Evolutionary conservation across 2,113 vertebrate species (phyloP), one percentile per base, ranked within the genome.

Genomic region (Chaetops frenatus): DNA sequence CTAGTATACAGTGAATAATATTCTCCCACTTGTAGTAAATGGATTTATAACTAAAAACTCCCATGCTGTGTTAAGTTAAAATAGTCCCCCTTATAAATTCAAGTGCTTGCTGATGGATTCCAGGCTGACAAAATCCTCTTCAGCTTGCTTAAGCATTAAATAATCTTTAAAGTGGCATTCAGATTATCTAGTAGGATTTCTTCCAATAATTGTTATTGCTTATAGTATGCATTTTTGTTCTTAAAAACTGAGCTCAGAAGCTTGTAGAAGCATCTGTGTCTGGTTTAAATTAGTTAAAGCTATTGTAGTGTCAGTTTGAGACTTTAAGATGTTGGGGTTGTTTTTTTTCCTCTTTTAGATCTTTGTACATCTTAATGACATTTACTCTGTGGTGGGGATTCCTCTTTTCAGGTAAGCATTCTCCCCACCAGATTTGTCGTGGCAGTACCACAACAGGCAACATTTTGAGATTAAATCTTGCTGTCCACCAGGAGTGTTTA

Each of bases 311-410:
- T 61, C 69, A 61, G 15, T 23, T 50, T 64, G 51, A 62, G 48
- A 23, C 21, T 50, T 33, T 33, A 56, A 86, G 61, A 50, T 83
- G 4, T 44, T 11, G 3, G 4, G 8, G 1, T 7, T 44, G 1
- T 0, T 31, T 73, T 53, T 91, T 36, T 86, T 54, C 45, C 24
- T 84, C 44, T 97, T 96, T 94, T 94, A 99, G 99, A 94, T 99
- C 23, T 99, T 98, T 88, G 91, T 99, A 35, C 97, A 98, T 95
- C 97, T 99, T 85, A 99, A 97, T 97, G 98, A 99, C 40, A 86
- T 98, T 79, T 97, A 98, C 83, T 98, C 97, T 51, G 98, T 99
- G 12, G 86, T 98, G 53, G 99, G 99, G 66, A 98, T 99, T 84
- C 98, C 99, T 60, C 80, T 99, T 42, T 98, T 98, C 97, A 99